phyloP scores from a whole-genome alignment of 2,888 invertebrate species.

The Plusia festucae region DNA sequence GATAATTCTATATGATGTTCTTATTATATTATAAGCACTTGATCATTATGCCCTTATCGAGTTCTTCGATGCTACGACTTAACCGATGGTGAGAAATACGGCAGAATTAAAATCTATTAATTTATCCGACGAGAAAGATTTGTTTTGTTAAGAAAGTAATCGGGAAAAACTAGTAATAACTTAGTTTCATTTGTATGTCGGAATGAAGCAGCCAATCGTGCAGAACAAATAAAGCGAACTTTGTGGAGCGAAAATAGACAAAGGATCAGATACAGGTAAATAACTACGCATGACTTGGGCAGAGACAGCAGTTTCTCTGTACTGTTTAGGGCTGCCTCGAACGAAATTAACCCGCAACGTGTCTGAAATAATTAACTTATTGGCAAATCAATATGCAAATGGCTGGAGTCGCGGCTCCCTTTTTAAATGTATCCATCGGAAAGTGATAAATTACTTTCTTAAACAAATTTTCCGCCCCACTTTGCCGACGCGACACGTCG shows the following conservation, averaged over 20 bases:
- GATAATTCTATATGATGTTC: constrained; percentile 18
- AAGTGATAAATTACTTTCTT: constrained; percentile 61
- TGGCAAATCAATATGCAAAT: constrained; percentile 58
- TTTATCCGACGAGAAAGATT: constrained; percentile 52
- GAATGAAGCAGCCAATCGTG: constrained; percentile 84
- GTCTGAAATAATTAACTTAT: constrained; percentile 53
- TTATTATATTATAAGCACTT: constrained; percentile 2
- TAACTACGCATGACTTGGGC: constrained; percentile 79
- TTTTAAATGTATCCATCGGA: constrained; percentile 53
- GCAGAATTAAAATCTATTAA: constrained; percentile 47
- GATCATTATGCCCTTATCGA: constrained; percentile 3
- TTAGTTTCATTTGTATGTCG: constrained; percentile 82
- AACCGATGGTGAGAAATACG: constrained; percentile 22
- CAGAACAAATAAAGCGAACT: constrained; percentile 83
- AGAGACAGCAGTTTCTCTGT: constrained; percentile 77
- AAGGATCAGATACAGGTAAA: constrained; percentile 87
- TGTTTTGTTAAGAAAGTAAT: constrained; percentile 77
- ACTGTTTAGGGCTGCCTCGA: constrained; percentile 71
- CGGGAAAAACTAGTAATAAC: constrained; percentile 81
- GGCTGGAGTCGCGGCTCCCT: constrained; percentile 36
- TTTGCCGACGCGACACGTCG: constrained; percentile 43
- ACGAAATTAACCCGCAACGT: constrained; percentile 65
- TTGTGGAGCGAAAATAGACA: constrained; percentile 87
- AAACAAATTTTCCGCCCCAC: constrained; percentile 55
- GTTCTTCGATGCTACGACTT: constrained; percentile 9